Percentiles rank a stretch among this genome's conserved stretches.
phyloP scores from a whole-genome alignment of 2,113 vertebrate species.

The Petrocephalus zakoni region DNA sequence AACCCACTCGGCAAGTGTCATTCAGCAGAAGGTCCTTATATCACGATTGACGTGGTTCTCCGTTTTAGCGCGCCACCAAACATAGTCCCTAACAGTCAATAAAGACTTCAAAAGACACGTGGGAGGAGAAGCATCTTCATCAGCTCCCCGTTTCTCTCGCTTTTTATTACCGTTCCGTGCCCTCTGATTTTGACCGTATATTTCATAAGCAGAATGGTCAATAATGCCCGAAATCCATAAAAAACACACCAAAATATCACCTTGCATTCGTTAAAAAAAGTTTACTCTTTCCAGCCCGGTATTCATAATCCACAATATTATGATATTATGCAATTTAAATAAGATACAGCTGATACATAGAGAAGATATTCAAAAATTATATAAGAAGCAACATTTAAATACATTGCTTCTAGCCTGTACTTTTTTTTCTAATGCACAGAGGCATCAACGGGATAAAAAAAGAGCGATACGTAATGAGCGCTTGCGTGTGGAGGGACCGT shows the following conservation, averaged over 20 bases:
- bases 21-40: slow-evolving; percentile 14
- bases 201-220: not conserved
- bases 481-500: slow-evolving; percentile 6
- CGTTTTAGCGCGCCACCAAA: not conserved
- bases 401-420: not conserved
- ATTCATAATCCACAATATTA: not conserved
- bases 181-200: not conserved
- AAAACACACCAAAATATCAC: not conserved
- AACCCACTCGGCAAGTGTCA: slow-evolving; percentile 17
- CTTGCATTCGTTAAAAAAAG: not conserved
- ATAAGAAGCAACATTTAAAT: slow-evolving; percentile 1
- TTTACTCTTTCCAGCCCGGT: not conserved
- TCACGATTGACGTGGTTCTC: slow-evolving; percentile 15
- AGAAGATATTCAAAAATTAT: slow-evolving; percentile 4
- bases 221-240: not conserved
- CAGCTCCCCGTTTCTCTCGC: not conserved
- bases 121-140: not conserved
- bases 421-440: not conserved
- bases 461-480: not conserved
- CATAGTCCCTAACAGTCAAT: slow-evolving; percentile 10
- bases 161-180: not conserved
- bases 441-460: not conserved
- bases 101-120: not conserved
- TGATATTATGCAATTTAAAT: not conserved
- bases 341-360: not conserved